Evolutionary conservation across 2,113 vertebrate genomes (phyloP).

Genomic region (Emberiza fucata): DNA sequence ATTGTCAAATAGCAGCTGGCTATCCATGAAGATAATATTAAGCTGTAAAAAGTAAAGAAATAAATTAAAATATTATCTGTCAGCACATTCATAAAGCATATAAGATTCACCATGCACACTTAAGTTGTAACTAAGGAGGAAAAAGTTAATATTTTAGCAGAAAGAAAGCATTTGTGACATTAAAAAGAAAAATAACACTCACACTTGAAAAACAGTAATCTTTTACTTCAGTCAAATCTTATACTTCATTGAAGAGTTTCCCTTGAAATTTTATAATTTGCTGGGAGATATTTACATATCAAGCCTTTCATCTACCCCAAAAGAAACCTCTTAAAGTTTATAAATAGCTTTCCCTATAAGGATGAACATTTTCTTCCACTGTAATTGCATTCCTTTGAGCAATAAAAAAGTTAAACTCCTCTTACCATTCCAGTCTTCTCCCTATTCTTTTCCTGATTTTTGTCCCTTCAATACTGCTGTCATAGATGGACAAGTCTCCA

Average conservation of each 20-base stretch:
- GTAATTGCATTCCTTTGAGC: not conserved
- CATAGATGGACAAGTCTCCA: not conserved
- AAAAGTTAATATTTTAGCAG: not conserved
- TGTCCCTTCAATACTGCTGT: not conserved
- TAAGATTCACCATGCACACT: not conserved
- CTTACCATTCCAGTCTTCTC: not conserved
- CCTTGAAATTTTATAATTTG: not conserved
- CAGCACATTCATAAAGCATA: not conserved
- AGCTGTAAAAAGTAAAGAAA: not conserved
- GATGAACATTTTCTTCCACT: conserved; percentile 6
- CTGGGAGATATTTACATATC: conserved; percentile 1
- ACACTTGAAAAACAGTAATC: not conserved
- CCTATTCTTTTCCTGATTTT: not conserved
- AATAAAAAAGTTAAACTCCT: not conserved
- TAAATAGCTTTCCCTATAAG: conserved; percentile 13
- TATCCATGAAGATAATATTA: not conserved
- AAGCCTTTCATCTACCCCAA: not conserved
- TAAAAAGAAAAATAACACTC: not conserved
- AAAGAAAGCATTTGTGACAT: not conserved
- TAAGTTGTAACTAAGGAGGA: not conserved
- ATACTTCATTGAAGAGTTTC: not conserved
- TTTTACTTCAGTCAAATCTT: not conserved
- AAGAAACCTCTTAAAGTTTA: conserved; percentile 12
- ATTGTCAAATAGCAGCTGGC: not conserved
- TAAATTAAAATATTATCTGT: not conserved